Evolutionary conservation across 2,797 vertebrate species (phyloP).

Genomic region (Tolypeutes matacus): DNA sequence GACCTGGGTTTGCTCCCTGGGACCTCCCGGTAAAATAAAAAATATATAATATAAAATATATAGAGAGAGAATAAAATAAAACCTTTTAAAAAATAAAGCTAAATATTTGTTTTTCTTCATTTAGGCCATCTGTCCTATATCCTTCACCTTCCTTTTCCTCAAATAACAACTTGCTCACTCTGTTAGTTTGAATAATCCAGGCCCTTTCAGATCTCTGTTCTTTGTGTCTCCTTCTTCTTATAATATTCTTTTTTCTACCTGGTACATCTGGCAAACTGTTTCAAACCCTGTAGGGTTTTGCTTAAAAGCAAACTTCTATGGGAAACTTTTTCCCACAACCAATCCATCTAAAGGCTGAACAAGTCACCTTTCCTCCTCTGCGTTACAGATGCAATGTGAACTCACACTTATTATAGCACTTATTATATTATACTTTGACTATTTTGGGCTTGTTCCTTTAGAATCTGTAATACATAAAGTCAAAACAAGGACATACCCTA

Average conservation of each 20-base stretch:
- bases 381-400: neutral
- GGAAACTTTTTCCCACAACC: neutral
- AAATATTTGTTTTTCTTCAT: neutral
- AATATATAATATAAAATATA: too few species aligned
- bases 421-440: neutral
- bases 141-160: neutral
- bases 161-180: neutral
- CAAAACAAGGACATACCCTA: neutral
- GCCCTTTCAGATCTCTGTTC: neutral
- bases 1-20: too few species aligned
- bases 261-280: neutral
- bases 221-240: neutral
- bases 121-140: neutral
- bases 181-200: neutral
- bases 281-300: neutral
- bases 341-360: neutral
- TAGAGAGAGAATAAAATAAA: too few species aligned
- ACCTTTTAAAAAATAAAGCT: too few species aligned
- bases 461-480: neutral
- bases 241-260: neutral
- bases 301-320: neutral
- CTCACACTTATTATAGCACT: neutral
- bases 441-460: neutral
- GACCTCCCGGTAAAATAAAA: too few species aligned
- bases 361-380: neutral